Base-by-base conservation (phyloP, 2,888 invertebrate genomes). In the Apamea epomidion region DNA sequence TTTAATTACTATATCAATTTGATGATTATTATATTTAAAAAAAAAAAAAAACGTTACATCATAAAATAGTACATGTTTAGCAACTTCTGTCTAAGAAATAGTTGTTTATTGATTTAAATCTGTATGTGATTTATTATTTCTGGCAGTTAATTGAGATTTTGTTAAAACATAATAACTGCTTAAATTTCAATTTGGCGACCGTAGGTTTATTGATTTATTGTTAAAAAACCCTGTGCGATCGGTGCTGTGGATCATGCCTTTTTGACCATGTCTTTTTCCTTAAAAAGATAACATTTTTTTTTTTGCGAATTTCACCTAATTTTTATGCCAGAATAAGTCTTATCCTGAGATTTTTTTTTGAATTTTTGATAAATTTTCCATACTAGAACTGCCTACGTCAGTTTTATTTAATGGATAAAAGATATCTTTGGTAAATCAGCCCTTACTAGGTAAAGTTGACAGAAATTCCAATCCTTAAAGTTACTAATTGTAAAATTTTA, bases 1-100 rank as follows among this genome's bases (percentile, higher is more conserved):
- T 87, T 86, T 81, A 81, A 88, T 88, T 82, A 88, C 76, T 80
- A 76, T 80, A 84, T 88, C 76, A 80, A 84, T 81, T 80, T 51
- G 32, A 68, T 78, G 74, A 86, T 78, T 77, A 48, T 81, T 77
- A 69, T 75, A 68, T 32, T 16, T n/a, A 12, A 71, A 67, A 74
- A 75, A 71, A 67, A 74, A 75, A 76, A 80, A 76, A 80, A 80
- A 80, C 21, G 8, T 72, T 68, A 42, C 51, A 84, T 69, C 65
- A 70, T 72, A 37, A 45, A 80, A 82, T 60, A 68, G 60, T 42
- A 78, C 72, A 76, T 54, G 78, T 82, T 83, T 48, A 74, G 86
- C 82, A 89, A 88, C 88, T 86, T 80, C 88, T 89, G 88, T 84
- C 70, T 77, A 68, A 70, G 58, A 62, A 78, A 76, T 81, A 51